phyloP scores from a whole-genome alignment of 2,888 invertebrate genomes.

The Heliconius ismenius region DNA sequence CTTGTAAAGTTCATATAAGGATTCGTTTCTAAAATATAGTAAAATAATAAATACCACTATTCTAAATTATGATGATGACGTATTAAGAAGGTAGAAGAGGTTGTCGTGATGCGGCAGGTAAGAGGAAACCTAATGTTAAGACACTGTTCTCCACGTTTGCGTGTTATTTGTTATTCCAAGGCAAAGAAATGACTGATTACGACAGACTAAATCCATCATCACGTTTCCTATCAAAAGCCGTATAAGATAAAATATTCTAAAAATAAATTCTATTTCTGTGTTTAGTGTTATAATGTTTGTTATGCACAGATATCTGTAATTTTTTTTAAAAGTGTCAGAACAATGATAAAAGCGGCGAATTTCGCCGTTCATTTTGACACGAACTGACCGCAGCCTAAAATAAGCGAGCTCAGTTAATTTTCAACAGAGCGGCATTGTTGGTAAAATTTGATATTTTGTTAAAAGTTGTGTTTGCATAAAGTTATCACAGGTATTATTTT shows the following conservation, averaged over 20 bases:
- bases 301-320: neutral
- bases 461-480: neutral
- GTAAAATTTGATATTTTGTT: constrained; percentile 13
- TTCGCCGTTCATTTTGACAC: constrained; percentile 14
- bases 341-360: constrained; percentile 3
- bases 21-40: neutral
- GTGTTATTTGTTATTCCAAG: too few species aligned
- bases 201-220: too few species aligned
- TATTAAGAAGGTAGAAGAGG: too few species aligned
- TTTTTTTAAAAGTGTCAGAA: constrained; percentile 16
- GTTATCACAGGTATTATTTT: too few species aligned
- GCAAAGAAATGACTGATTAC: too few species aligned
- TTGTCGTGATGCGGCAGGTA: too few species aligned
- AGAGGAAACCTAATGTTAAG: too few species aligned
- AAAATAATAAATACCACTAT: neutral
- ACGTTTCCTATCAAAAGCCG: too few species aligned
- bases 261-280: neutral
- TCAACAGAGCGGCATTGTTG: constrained; percentile 6
- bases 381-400: constrained; percentile 19
- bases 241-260: neutral
- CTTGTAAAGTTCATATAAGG: too few species aligned
- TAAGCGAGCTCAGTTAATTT: constrained; percentile 17
- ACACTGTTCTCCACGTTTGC: too few species aligned
- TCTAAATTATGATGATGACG: neutral
- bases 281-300: neutral